phyloP scores from a whole-genome alignment of 2,113 vertebrate genomes.

The Platycercus adscitus region DNA sequence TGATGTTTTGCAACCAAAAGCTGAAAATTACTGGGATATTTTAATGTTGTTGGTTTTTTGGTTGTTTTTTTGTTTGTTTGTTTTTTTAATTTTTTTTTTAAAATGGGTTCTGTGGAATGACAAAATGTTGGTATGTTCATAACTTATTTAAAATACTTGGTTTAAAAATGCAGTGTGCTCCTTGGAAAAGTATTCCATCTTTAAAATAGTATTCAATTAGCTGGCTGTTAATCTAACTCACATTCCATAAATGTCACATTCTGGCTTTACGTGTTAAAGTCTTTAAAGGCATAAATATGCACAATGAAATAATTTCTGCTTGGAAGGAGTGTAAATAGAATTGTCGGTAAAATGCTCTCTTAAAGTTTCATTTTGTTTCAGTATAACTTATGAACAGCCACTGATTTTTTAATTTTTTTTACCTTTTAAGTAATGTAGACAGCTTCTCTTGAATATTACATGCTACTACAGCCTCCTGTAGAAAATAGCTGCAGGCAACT shows the following conservation, averaged over 20 bases:
- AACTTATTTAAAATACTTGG: neutral
- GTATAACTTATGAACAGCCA: neutral
- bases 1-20: neutral
- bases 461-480: neutral
- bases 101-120: neutral
- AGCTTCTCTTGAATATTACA: conserved; percentile 26
- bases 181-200: neutral
- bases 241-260: neutral
- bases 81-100: too few relatives aligned
- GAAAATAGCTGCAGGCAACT: conserved; percentile 37
- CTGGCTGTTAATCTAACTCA: neutral
- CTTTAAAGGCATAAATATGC: neutral
- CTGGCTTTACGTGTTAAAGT: neutral
- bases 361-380: neutral
- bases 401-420: neutral
- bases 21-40: neutral
- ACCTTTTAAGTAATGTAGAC: neutral
- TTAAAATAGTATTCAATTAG: neutral
- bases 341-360: neutral
- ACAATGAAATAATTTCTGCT: neutral
- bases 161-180: neutral
- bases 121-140: neutral
- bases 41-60: neutral
- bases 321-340: conserved; percentile 25
- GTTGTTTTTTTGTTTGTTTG: too few relatives aligned